phyloP scores from a whole-genome alignment of 1,140 invertebrate genomes.

The Periplaneta americana region DNA sequence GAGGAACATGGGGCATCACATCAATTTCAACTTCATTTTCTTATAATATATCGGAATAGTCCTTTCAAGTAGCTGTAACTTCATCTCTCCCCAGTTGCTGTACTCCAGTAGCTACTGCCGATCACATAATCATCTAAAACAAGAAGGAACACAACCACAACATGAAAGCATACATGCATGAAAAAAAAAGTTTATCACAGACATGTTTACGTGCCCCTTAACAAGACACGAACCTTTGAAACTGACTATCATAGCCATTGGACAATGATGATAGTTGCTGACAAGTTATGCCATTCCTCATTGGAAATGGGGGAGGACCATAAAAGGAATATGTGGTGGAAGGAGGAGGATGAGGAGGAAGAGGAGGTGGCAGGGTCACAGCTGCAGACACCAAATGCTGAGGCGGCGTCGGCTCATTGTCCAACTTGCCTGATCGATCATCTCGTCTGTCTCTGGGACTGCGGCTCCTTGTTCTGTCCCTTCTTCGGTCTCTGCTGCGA shows the following conservation, averaged over 20 bases:
- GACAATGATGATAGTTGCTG: neutral
- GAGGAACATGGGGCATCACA: neutral
- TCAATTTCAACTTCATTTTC: neutral
- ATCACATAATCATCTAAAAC: conserved; percentile 17
- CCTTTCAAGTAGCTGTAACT: neutral
- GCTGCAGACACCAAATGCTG: neutral
- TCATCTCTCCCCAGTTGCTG: neutral
- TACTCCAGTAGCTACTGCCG: conserved; percentile 13
- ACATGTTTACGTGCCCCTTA: neutral
- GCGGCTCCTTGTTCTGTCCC: conserved; percentile 4
- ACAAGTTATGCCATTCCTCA: neutral
- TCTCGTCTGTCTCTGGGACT: conserved; percentile 7
- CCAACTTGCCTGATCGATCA: conserved; percentile 14
- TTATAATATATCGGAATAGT: too few relatives aligned
- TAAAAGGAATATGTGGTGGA: neutral
- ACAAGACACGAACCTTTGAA: conserved; percentile 1
- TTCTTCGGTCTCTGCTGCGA: neutral
- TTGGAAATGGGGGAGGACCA: neutral
- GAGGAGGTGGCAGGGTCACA: neutral
- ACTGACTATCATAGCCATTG: neutral
- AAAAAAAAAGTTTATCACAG: neutral
- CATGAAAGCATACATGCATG: neutral
- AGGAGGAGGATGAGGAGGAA: neutral
- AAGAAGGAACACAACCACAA: conserved; percentile 7
- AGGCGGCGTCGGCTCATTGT: neutral